Evolutionary conservation across 2,113 vertebrate species (phyloP), one percentile per base, ranked within the genome.

Genomic region (Pomatostomus ruficeps): DNA sequence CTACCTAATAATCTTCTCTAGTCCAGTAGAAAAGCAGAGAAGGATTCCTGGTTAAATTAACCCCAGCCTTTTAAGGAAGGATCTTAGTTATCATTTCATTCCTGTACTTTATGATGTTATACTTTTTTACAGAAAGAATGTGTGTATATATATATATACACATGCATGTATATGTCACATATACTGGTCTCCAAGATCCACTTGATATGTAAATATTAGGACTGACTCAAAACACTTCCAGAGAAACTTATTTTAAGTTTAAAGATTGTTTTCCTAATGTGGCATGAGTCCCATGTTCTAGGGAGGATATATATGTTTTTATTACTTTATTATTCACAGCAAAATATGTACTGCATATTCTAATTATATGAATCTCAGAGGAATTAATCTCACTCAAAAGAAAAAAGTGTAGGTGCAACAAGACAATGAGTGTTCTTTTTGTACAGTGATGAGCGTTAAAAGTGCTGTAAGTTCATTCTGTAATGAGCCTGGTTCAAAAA

Each of bases 401-500:
- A 51, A 90, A 75, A 77, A 33, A n/a, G 7, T 46, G 16, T 63
- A 91, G 61, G 22, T 70, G n/a, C 43, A 91, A 12, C 36, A 61
- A 91, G 43, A 73, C 23, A 91, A 82, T 63, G 63, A 78, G 11
- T 74, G 31, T 49, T 70, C 26, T 82, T 75, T 88, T 31, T 81
- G 21, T 84, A 72, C 28, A 66, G 14, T 83, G 14, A 29, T 91
- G 91, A 83, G 36, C 68, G 14, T 61, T 86, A 49, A 52, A 92
- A 91, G 25, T 79, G 49, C 21, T 82, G 1, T 49, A 76, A 79
- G 54, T 85, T 91, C 31, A 83, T 66, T 86, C 73, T 85, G 14
- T 82, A 93, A 61, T 83, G 57, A 84, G 28, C 21, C 63, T 79
- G 63, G 22, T 78, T 70, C 89, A 93, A 88, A 82, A 96, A 90